These are phyloP conservation scores for Drosophila sp. DNA, from an alignment of 1,140 invertebrate genomes.

Conservation along the genomic window DNA sequence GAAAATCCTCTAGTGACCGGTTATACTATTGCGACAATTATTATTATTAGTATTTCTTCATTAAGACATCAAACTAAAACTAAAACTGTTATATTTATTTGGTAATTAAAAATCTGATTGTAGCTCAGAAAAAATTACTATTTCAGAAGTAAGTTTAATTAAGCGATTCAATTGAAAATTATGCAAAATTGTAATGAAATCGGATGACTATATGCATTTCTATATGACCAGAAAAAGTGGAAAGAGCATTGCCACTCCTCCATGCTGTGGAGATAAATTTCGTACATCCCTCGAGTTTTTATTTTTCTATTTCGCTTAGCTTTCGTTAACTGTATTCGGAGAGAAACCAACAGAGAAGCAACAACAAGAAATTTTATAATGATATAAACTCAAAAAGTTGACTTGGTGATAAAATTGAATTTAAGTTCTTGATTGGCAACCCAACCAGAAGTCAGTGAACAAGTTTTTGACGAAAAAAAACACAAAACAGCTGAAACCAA, in stretches of 20 bases:
- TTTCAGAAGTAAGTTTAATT: too few species aligned
- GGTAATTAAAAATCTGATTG: too few species aligned
- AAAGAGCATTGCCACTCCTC: not conserved
- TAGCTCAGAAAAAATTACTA: too few species aligned
- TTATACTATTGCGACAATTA: not conserved
- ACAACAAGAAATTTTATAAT: slow-evolving; percentile 9
- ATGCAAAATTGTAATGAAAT: too few species aligned
- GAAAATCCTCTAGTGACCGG: not conserved
- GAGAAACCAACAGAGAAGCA: not conserved
- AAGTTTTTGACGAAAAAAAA: slow-evolving; percentile 46
- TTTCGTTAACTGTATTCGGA: not conserved
- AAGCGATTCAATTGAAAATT: too few species aligned
- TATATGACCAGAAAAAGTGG: not conserved
- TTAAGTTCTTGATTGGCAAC: slow-evolving; percentile 55
- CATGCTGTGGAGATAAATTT: not conserved
- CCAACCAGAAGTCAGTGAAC: slow-evolving; percentile 50
- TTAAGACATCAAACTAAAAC: too few species aligned
- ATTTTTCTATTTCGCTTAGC: not conserved
- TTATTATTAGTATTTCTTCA: too few species aligned
- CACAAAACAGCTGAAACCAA: not conserved
- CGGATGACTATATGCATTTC: not conserved
- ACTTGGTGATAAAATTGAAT: slow-evolving; percentile 54
- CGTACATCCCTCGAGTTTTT: not conserved
- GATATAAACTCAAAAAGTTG: slow-evolving; percentile 25
- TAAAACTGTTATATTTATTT: too few species aligned